Conservation (phyloP, 1,140 invertebrate genomes). For the Bicyclus anynana region DNA sequence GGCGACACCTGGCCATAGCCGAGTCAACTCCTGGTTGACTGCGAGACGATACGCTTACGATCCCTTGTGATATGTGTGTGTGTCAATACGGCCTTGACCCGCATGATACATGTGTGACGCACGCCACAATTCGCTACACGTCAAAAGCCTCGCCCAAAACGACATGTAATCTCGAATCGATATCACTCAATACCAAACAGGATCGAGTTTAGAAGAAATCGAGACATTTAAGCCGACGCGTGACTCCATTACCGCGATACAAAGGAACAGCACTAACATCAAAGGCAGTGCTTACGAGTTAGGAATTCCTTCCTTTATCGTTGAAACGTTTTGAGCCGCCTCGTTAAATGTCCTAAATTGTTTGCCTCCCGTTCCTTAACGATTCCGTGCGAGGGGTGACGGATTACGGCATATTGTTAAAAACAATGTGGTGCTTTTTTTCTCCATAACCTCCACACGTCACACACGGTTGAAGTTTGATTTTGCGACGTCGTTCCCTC, state of each 20-base stretch:
- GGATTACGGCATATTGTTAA: conserved; percentile 13
- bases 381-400: conserved; percentile 23
- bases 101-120: too few species aligned
- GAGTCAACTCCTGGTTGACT: too few species aligned
- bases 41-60: too few species aligned
- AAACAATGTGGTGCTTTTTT: neutral
- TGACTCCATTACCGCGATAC: conserved; percentile 60
- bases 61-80: too few species aligned
- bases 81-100: too few species aligned
- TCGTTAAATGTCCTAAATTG: conserved; percentile 50
- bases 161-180: conserved; percentile 45
- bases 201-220: conserved; percentile 52
- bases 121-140: neutral
- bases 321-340: conserved; percentile 29
- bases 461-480: too few species aligned
- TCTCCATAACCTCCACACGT: neutral
- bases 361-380: conserved; percentile 32
- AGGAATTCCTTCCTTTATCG: conserved; percentile 37
- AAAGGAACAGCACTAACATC: conserved; percentile 41
- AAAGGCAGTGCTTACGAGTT: conserved; percentile 36
- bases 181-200: conserved; percentile 47
- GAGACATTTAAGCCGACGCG: conserved; percentile 56
- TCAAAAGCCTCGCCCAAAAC: conserved; percentile 12
- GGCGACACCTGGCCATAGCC: too few species aligned
- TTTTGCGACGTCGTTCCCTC: neutral